These are phyloP conservation scores for Polietes domitor DNA, from an alignment of 2,888 invertebrate genomes.

Conservation along the genomic window DNA sequence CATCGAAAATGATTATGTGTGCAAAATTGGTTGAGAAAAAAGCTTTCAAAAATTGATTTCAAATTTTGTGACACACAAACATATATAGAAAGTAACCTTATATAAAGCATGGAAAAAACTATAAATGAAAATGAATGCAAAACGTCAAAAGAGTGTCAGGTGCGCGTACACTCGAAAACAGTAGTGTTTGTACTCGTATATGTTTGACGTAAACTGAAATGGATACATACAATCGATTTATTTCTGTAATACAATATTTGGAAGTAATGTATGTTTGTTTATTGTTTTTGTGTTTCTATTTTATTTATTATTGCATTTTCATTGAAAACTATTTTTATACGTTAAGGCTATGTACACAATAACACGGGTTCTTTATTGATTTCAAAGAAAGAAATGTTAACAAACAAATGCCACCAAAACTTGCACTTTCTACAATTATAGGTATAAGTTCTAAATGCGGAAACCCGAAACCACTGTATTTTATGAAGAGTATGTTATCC, in stretches of 20 bases:
- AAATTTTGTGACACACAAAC: no score
- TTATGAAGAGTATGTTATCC: not conserved
- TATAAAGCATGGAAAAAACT: no score
- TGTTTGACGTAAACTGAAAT: no score
- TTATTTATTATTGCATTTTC: conserved; percentile 13
- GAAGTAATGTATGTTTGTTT: not conserved
- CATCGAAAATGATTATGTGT: no score
- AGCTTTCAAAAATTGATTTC: no score
- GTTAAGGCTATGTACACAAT: conserved; percentile 36
- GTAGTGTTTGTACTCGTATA: no score
- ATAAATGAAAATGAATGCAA: no score
- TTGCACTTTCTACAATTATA: no score
- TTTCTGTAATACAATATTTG: conserved; percentile 4
- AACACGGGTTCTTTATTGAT: not conserved
- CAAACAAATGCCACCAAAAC: not conserved
- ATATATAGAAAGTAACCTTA: no score
- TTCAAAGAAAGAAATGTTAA: not conserved
- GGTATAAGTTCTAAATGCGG: no score
- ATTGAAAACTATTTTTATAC: conserved; percentile 25
- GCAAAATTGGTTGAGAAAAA: no score
- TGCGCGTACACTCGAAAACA: not conserved
- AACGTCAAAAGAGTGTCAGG: not conserved
- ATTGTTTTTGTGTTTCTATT: not conserved
- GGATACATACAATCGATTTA: not conserved
- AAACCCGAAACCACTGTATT: no score